Evolutionary conservation across 1,140 invertebrate genomes (phyloP), one percentile per base, ranked within the genome.

Genomic region (Polypedilum pembai): DNA sequence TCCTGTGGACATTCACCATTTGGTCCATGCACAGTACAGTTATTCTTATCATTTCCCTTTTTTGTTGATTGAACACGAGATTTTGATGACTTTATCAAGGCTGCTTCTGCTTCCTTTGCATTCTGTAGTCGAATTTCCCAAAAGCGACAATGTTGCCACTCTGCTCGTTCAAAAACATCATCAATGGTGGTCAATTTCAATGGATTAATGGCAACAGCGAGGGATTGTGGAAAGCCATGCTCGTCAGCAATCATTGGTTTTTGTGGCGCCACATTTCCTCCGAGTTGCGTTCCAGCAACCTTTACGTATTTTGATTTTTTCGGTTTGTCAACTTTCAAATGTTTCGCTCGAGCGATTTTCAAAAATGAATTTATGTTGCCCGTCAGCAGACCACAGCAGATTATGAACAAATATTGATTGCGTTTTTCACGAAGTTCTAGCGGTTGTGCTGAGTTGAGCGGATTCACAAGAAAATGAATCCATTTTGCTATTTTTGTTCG

Each of bases 401-500:
- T 56, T 12, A 56, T 56, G 12, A 56, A 56, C 3, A 56, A 3
- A 56, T 56, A 56, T 56, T 56, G 45, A 56, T 56, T 56, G 10
- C 45, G 45, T 15, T 56, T 56, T 56, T 56, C 45, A 56, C 45
- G 45, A 56, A 56, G 3, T 56, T 56, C 45, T 4, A 56, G n/a
- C 12, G 45, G n/a, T 56, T 56, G 45, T 4, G 45, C 45, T 56
- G 45, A 12, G 12, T 56, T 56, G n/a, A 56, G 45, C 0, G 45
- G 45, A 56, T 56, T 56, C n/a, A 56, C 45, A 56, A 56, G 45
- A n/a, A 56, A 56, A 56, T 56, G 45, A 12, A 56, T n/a, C 45
- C 45, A 56, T 56, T 56, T 56, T 56, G 45, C 45, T 56, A 56
- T 56, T n/a, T 56, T 56, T 56, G 45, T 33, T 33, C 24, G 24